A percentile compares a stretch with the other conserved stretches of the same genome.
Evolutionary conservation across 2,888 invertebrate species (phyloP).

Genomic region (Drosophila subsilvestris): DNA sequence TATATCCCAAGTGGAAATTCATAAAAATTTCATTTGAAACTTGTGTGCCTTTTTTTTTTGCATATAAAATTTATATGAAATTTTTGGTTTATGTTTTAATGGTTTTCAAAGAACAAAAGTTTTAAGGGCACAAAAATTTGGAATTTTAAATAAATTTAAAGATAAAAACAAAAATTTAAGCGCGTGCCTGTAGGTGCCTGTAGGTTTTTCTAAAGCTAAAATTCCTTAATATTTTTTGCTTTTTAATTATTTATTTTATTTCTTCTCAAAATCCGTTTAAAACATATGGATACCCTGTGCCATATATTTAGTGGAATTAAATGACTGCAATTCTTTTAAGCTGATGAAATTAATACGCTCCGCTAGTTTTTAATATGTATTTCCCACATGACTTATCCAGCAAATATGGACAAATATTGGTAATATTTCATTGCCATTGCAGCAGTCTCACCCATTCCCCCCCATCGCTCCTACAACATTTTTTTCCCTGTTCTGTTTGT

Average conservation of each 20-base stretch:
- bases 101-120: neutral
- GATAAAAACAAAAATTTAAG: too few relatives aligned
- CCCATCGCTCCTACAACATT: conserved; percentile 9
- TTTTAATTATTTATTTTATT: conserved; percentile 6
- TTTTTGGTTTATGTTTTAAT: conserved; percentile 6
- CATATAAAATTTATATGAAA: conserved; percentile 34
- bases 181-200: too few relatives aligned
- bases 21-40: conserved; percentile 19
- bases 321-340: neutral
- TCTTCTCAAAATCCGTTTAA: too few relatives aligned
- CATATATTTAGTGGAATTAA: too few relatives aligned
- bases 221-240: too few relatives aligned
- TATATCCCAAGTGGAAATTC: conserved; percentile 41
- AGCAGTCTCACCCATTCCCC: neutral
- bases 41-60: conserved; percentile 6
- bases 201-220: too few relatives aligned
- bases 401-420: conserved; percentile 39
- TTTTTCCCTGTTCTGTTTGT: conserved; percentile 9
- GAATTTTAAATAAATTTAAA: too few relatives aligned
- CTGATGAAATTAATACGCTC: conserved; percentile 10
- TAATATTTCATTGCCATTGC: conserved; percentile 39
- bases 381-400: conserved; percentile 14
- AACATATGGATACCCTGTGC: neutral
- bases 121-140: neutral
- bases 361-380: conserved; percentile 25